Evolutionary conservation across 2,113 vertebrate species (phyloP).

Genomic region (Cebidichthys violaceus): DNA sequence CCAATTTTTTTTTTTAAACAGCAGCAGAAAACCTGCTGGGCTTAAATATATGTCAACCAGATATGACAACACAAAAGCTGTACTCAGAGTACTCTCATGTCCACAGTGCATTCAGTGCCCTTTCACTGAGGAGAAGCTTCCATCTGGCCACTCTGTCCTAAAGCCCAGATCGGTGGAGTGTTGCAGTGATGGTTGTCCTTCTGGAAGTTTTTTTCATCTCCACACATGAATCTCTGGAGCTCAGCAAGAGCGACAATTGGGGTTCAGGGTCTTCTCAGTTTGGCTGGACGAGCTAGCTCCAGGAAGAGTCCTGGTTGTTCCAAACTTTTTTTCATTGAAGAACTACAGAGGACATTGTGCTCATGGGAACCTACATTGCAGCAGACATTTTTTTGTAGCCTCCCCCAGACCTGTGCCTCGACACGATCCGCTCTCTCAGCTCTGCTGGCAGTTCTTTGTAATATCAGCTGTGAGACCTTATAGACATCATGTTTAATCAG

Average conservation of each 20-base stretch:
- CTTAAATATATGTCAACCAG: neutral
- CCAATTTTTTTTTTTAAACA: neutral
- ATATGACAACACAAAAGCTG: neutral
- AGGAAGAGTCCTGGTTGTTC: neutral
- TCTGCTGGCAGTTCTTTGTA: no score
- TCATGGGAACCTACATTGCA: neutral
- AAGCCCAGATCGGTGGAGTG: neutral
- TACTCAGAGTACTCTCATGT: neutral
- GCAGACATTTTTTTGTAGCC: neutral
- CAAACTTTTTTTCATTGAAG: neutral
- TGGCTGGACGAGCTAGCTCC: neutral
- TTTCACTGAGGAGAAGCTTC: neutral
- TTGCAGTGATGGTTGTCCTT: neutral
- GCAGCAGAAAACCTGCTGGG: neutral
- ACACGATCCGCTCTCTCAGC: no score
- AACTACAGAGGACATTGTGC: neutral
- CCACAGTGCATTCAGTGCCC: neutral
- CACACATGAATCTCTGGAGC: neutral
- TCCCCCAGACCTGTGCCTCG: no score
- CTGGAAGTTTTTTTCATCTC: neutral
- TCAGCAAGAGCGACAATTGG: neutral
- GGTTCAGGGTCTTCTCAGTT: neutral
- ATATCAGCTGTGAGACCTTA: no score
- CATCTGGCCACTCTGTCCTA: neutral
- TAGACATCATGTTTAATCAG: neutral